Evolutionary conservation across 2,888 invertebrate species (phyloP), one percentile per base, ranked within the genome.

Genomic region (Rhagophthalmus giganteus): DNA sequence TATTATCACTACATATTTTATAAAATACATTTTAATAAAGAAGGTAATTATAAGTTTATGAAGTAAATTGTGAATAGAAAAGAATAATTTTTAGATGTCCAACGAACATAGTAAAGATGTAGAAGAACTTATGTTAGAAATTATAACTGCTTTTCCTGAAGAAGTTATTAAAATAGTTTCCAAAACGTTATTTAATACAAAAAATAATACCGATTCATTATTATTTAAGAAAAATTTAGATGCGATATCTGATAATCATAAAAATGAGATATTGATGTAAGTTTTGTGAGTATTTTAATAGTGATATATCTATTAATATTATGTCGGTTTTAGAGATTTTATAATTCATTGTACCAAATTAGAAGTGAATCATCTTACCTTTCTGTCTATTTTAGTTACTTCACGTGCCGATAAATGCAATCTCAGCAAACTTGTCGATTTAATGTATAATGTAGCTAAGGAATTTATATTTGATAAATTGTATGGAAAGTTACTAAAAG

Each of bases 401-500:
- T 7, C 25, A 1, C 13, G 30, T 4, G 25, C 16, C 1, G 37
- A 42, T 26, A 8, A 10, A 2, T 20, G 14, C 13, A 15, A 20
- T 37, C 16, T 53, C 1, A 33, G 14, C 6, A 37, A 30, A 11
- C 9, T 59, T 14, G 40, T 55, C 6, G 45, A 45, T 5, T 10
- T 57, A n/a, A 51, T 55, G 44, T 33, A 14, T n/a, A 37, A 39
- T 13, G 31, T 30, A 9, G 31, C 31, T 9, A 50, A 55, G 15
- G 51, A 52, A 33, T 59, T 57, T 39, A 33, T 35, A 8, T 27
- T 8, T 3, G 55, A 59, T 15, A 57, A 55, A 44, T 24, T 12
- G 11, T 59, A 45, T 47, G 48, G 57, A 14, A 59, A 57, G 33
- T 40, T 59, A 4, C 25, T 59, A 16, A 16, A 54, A 26, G 45